Evolutionary conservation across 2,113 vertebrate genomes (phyloP).

Genomic region (Sylvicapra grimmia): DNA sequence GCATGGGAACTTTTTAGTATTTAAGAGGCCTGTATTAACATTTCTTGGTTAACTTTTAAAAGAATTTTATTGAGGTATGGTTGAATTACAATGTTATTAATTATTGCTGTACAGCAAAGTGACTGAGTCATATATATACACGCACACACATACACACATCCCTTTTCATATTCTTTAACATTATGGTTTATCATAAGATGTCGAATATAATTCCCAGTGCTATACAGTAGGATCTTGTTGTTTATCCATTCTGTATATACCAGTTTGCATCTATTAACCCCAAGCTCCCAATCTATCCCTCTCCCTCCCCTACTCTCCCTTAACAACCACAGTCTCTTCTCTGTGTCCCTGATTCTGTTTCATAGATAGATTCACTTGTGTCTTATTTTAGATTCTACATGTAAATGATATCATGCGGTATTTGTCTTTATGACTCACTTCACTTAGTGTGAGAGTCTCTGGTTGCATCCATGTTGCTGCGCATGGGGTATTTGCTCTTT

Average conservation of each 20-base stretch:
- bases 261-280: neutral
- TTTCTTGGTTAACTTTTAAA: neutral
- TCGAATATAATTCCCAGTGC: neutral
- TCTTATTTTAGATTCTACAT: neutral
- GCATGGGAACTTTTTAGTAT: neutral
- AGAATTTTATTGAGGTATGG: neutral
- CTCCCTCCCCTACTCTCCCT: neutral
- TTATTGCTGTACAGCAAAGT: neutral
- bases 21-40: neutral
- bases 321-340: neutral
- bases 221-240: neutral
- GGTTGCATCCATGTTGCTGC: neutral
- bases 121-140: neutral
- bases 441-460: neutral
- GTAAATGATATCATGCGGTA: neutral
- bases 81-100: neutral
- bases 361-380: neutral
- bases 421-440: neutral
- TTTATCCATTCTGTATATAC: neutral
- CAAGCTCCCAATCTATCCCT: neutral
- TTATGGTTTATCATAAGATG: neutral
- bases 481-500: fast-evolving
- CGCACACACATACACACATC: neutral
- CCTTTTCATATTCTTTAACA: neutral
- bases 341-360: neutral